Evolutionary conservation across 2,113 vertebrate species (phyloP).

Genomic region (Onychostruthus taczanowskii): DNA sequence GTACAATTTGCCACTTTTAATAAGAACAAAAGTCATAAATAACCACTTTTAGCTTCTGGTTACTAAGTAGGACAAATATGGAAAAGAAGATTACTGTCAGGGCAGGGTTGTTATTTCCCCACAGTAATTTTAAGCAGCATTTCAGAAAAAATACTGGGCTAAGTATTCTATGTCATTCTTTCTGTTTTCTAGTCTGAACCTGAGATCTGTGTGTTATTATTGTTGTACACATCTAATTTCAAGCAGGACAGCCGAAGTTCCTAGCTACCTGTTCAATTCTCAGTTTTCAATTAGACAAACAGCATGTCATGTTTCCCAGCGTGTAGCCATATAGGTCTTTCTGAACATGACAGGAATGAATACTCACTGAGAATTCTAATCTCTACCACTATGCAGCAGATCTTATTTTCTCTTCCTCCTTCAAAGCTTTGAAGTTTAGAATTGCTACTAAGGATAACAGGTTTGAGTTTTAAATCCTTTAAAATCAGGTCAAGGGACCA

Average conservation of each 20-base stretch:
- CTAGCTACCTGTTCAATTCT: not conserved
- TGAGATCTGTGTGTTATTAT: not conserved
- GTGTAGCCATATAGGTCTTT: not conserved
- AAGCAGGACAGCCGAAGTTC: not conserved
- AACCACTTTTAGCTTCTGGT: not conserved
- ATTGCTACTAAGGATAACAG: constrained; percentile 25
- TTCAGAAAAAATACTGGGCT: not conserved
- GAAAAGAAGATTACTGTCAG: not conserved
- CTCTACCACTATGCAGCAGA: not conserved
- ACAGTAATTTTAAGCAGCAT: not conserved
- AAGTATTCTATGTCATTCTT: not conserved
- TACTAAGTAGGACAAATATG: not conserved
- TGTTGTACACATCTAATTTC: not conserved
- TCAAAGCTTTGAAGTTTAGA: constrained; percentile 16
- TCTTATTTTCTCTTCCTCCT: not conserved
- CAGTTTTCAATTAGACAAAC: constrained; percentile 33
- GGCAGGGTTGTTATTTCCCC: not conserved
- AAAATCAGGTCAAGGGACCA: constrained; percentile 56
- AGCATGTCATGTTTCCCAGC: constrained; percentile 18
- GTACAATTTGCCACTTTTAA: not conserved
- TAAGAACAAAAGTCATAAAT: not conserved
- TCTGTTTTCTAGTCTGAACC: not conserved
- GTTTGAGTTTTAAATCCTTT: constrained; percentile 50
- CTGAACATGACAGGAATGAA: constrained; percentile 10
- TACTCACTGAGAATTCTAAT: not conserved